Percentiles rank a stretch among this genome's conserved stretches.
Evolutionary conservation across 2,797 vertebrate genomes (phyloP).

Genomic region (Oreortyx pictus): DNA sequence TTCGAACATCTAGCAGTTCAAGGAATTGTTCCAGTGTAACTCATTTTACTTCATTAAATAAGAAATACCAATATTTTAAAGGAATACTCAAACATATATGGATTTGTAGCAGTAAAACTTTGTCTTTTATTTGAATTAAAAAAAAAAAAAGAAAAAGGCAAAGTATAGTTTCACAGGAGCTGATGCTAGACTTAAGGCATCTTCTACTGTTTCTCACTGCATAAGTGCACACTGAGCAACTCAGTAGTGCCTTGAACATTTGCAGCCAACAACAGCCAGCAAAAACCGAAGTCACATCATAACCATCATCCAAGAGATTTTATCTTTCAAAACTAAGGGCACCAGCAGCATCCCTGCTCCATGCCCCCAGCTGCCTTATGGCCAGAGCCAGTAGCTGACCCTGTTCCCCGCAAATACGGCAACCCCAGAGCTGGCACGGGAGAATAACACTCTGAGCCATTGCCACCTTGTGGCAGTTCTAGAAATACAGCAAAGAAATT

Average conservation of each 20-base stretch:
- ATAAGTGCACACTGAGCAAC: neutral
- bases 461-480: slow-evolving; percentile 28
- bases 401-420: accelerated
- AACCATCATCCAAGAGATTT: neutral
- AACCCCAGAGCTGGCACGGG: neutral
- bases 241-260: neutral
- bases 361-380: neutral
- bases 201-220: neutral
- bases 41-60: neutral
- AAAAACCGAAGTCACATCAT: accelerated
- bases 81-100: neutral
- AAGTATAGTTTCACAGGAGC: neutral
- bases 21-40: neutral
- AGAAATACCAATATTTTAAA: neutral
- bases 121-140: neutral
- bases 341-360: accelerated
- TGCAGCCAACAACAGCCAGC: neutral
- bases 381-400: neutral
- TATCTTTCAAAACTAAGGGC: neutral
- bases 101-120: neutral
- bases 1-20: neutral
- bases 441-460: neutral
- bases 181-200: neutral
- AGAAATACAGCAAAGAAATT: neutral
- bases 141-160: neutral